phyloP scores from a whole-genome alignment of 2,888 invertebrate genomes.

The Cataglyphis rosenhaueri region DNA sequence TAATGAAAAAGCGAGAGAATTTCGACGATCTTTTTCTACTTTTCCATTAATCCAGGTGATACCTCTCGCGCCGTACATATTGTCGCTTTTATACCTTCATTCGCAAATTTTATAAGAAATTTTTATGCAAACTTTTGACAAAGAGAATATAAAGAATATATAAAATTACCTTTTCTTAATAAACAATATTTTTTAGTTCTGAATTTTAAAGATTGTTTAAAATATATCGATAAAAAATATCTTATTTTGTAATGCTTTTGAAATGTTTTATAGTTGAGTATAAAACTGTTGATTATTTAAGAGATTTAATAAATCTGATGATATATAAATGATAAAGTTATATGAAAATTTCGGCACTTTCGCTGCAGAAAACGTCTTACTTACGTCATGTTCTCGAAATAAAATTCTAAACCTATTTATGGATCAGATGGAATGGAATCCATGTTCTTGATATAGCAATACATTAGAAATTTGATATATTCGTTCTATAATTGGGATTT shows the following conservation, averaged over 20 bases:
- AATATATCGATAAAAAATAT: background rate
- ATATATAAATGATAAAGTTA: background rate
- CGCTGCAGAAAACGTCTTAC: background rate
- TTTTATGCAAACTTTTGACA: background rate
- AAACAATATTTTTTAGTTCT: conserved; percentile 4
- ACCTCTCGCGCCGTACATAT: conserved; percentile 27
- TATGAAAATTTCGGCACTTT: background rate
- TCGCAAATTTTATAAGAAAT: conserved; percentile 10
- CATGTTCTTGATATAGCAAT: background rate
- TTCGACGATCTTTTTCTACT: conserved; percentile 43
- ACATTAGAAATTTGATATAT: background rate
- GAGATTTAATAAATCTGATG: background rate
- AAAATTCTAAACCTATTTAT: background rate
- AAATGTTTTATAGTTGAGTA: background rate
- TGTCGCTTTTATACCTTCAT: background rate
- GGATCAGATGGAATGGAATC: background rate
- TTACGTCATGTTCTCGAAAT: background rate
- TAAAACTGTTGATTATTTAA: conserved; percentile 1
- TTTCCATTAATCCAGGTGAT: conserved; percentile 41
- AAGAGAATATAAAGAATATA: background rate
- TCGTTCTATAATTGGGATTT: background rate
- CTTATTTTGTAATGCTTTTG: background rate
- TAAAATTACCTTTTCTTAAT: background rate
- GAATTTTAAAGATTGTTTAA: background rate
- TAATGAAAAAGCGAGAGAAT: background rate